Conservation (phyloP, 1,140 invertebrate species). For the Drosophila neocordata region DNA sequence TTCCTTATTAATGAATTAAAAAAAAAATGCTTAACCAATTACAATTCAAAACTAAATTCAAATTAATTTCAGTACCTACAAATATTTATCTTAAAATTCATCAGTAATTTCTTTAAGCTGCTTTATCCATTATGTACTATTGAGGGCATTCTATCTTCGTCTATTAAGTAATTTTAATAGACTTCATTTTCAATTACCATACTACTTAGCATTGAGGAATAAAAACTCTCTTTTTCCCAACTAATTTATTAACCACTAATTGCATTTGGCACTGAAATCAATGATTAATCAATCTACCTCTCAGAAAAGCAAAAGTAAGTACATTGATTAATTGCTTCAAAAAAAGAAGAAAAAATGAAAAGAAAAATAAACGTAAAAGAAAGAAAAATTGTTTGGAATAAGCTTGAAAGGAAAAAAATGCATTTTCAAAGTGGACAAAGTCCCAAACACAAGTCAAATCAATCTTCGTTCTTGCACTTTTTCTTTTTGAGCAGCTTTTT, state of each 20-base stretch:
- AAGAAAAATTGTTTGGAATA: conserved; percentile 4
- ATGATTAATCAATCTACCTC: conserved; percentile 59
- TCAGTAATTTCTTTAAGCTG: not conserved
- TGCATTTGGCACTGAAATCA: conserved; percentile 62
- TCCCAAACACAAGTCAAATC: conserved; percentile 59
- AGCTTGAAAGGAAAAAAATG: conserved; percentile 41
- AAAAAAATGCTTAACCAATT: too few relatives aligned
- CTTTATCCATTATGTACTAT: not conserved
- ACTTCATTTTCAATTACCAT: conserved; percentile 1
- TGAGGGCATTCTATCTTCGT: conserved; percentile 26
- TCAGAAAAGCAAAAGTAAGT: conserved; percentile 38
- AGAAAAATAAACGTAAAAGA: conserved; percentile 25
- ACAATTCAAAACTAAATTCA: too few relatives aligned
- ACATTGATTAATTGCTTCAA: conserved; percentile 64
- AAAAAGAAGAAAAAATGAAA: conserved; percentile 19
- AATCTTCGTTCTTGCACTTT: conserved; percentile 64
- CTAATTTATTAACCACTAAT: conserved; percentile 71
- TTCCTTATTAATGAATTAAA: too few relatives aligned
- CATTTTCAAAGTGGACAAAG: conserved; percentile 60
- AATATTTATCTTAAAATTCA: not conserved
- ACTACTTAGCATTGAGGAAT: conserved; percentile 12
- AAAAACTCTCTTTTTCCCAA: conserved; percentile 35
- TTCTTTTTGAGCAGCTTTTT: not conserved
- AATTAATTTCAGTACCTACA: too few relatives aligned
- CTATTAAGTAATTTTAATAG: not conserved